phyloP scores from a whole-genome alignment of 2,888 invertebrate species.

The Geotrupes spiniger region DNA sequence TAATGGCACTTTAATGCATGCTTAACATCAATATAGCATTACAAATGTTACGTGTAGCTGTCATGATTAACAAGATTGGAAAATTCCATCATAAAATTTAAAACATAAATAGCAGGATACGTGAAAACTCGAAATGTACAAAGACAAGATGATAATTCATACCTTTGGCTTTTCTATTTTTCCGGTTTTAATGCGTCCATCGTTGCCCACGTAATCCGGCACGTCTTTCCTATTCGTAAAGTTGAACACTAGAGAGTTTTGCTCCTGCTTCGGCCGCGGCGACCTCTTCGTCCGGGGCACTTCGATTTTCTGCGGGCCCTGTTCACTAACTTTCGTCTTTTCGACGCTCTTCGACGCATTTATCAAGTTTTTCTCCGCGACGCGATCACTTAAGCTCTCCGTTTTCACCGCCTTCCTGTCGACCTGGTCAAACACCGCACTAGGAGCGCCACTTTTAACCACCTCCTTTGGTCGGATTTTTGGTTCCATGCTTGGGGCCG shows the following conservation, averaged over 20 bases:
- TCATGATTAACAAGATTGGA: not conserved
- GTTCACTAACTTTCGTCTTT: slow-evolving; percentile 31
- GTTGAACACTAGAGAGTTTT: slow-evolving; percentile 80
- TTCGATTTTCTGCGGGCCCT: slow-evolving; percentile 23
- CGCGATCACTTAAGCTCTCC: slow-evolving; percentile 50
- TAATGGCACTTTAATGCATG: too few relatives aligned
- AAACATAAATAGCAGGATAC: not conserved
- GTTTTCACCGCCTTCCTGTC: slow-evolving; percentile 40
- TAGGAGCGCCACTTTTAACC: not conserved
- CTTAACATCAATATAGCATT: too few relatives aligned
- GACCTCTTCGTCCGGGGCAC: slow-evolving; percentile 29
- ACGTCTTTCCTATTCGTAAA: slow-evolving; percentile 82
- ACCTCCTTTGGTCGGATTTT: too few relatives aligned
- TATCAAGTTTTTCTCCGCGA: slow-evolving; percentile 67
- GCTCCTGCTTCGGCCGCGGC: slow-evolving; percentile 44
- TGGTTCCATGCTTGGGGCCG: slow-evolving; percentile 6
- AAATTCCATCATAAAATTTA: slow-evolving; percentile 1
- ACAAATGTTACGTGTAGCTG: too few relatives aligned
- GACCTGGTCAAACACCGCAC: slow-evolving; percentile 17
- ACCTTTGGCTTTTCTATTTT: slow-evolving; percentile 71
- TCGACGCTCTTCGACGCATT: slow-evolving; percentile 63
- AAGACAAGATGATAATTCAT: slow-evolving; percentile 41
- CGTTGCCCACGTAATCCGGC: slow-evolving; percentile 89
- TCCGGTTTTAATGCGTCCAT: slow-evolving; percentile 72
- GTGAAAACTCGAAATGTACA: slow-evolving; percentile 2